Percentiles rank a stretch among this genome's conserved stretches.
These are phyloP conservation scores for Brachyopa scutellaris DNA, from an alignment of 2,888 invertebrate genomes.

Conservation along the genomic window DNA sequence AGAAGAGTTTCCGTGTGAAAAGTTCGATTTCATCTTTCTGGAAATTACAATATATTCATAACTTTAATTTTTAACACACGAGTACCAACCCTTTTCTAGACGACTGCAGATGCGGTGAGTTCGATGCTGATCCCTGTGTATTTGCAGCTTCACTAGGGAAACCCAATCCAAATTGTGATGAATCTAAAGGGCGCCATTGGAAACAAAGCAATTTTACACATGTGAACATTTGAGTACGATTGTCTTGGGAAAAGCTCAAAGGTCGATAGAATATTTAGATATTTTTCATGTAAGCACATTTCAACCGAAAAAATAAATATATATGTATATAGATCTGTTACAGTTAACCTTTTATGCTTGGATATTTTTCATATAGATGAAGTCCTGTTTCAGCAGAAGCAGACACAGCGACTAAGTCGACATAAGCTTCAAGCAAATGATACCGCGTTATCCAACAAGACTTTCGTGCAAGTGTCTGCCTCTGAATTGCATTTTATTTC, in stretches of 20 bases:
- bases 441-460: not conserved
- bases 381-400: not conserved
- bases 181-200: constrained; percentile 71
- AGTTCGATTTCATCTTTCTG: constrained; percentile 75
- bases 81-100: constrained; percentile 79
- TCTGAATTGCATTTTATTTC: constrained; percentile 15
- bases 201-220: constrained; percentile 10
- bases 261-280: constrained; percentile 57
- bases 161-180: constrained; percentile 77
- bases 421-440: not conserved
- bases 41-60: no score
- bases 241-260: constrained; percentile 68
- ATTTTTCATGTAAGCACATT: constrained; percentile 68
- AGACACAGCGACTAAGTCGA: constrained; percentile 12
- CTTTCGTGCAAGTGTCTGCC: not conserved
- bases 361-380: not conserved
- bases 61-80: no score
- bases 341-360: not conserved
- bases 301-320: constrained; percentile 55
- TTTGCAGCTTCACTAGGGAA: constrained; percentile 77
- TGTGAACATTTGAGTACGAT: not conserved
- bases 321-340: not conserved
- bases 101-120: constrained; percentile 79
- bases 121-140: constrained; percentile 78
- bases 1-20: constrained; percentile 81